Evolutionary conservation across 2,113 vertebrate genomes (phyloP), one percentile per base, ranked within the genome.

Genomic region (Neotoma lepida): DNA sequence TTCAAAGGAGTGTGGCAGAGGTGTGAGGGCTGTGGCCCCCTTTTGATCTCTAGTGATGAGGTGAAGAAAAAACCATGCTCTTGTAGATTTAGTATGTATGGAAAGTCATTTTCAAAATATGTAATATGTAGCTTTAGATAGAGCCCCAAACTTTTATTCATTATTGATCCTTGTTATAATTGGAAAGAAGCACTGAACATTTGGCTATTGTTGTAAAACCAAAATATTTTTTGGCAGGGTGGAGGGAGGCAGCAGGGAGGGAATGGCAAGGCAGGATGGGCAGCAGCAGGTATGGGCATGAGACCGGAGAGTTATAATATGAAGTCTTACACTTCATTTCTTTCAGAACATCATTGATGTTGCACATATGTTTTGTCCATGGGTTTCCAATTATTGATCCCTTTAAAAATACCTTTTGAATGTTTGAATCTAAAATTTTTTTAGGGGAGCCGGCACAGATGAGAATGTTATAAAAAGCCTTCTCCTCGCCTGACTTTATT

Each of bases 391-490:
- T 82, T 71, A 90, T 93, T 88, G 76, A 54, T 81, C 33, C 33
- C 89, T 89, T 91, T 78, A 78, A 94, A 95, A 94, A 90, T 70
- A 68, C 46, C 64, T 89, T 96, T 94, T 92, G 86, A 96, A 96
- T 54, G 30, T 95, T 94, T 56, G 77, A 88, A 46, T 90, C 86
- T 95, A 89, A 97, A 97, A 68, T 95, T 49, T 92, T 97, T 95
- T 85, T 41, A 91, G 88, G 80, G 88, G 39, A 94, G 51, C 90
- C 13, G 8, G 74, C 49, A 46, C 41, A 76, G 70, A 90, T 76
- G 85, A 96, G 88, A 95, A 91, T 85, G 63, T 95, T 90, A 91
- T 89, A 85, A 93, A 97, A 96, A 93, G 54, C n/a, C 51, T 95
- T 89, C 76, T 84, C 71, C 26, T 94, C 35, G 26, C 63, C 78